These are phyloP conservation scores for Notolabrus celidotus DNA, from an alignment of 2,797 vertebrate genomes.

Conservation along the genomic window DNA sequence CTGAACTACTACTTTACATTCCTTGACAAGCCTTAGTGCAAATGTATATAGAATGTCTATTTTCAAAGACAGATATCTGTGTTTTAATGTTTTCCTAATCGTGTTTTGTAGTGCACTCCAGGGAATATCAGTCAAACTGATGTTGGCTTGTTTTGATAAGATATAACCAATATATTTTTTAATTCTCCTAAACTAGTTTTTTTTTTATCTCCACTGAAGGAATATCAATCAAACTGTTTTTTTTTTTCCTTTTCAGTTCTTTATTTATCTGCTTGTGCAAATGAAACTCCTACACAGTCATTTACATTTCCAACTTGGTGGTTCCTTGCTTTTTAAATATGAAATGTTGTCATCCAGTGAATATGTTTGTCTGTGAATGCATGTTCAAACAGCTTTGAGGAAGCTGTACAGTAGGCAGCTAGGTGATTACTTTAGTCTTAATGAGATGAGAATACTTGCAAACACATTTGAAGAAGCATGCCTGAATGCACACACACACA, in stretches of 20 bases:
- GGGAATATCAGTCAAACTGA: neutral
- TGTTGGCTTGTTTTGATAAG: neutral
- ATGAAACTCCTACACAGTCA: neutral
- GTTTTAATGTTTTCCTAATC: neutral
- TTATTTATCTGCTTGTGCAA: neutral
- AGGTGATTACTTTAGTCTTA: neutral
- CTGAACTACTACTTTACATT: neutral
- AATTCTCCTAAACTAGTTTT: neutral
- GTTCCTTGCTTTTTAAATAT: too few species aligned
- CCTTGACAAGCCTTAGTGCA: neutral
- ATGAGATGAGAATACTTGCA: neutral
- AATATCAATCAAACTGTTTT: neutral
- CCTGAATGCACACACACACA: neutral
- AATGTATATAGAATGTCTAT: too few species aligned
- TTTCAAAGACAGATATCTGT: neutral
- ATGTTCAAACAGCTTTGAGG: constrained; percentile 14
- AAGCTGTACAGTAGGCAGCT: constrained; percentile 6
- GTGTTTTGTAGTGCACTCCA: neutral
- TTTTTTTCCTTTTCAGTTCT: neutral
- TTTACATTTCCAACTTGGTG: neutral
- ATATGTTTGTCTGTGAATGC: neutral
- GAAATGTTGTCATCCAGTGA: neutral
- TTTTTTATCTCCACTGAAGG: neutral
- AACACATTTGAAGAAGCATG: neutral
- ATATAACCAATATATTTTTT: neutral